These are phyloP conservation scores for Hydriomena furcata DNA, from an alignment of 2,888 invertebrate genomes.

Conservation along the genomic window DNA sequence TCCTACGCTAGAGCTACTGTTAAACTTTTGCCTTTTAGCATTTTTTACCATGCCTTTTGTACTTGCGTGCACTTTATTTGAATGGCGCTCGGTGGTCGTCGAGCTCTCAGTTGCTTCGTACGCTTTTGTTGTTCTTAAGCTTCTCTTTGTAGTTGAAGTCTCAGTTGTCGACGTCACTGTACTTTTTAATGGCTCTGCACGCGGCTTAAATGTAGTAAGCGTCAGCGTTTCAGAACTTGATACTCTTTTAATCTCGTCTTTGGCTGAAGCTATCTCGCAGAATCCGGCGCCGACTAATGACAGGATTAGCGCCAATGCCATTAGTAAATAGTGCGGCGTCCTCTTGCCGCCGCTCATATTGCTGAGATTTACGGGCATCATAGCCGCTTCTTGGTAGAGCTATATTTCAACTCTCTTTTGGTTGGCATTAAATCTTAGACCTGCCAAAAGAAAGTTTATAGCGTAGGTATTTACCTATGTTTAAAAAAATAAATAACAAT, in stretches of 20 bases:
- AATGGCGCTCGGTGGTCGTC: conserved; percentile 56
- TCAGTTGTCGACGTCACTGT: conserved; percentile 56
- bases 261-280: conserved; percentile 52
- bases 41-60: conserved; percentile 69
- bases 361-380: conserved; percentile 33
- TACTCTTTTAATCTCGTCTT: conserved; percentile 55
- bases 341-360: conserved; percentile 41
- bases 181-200: conserved; percentile 58
- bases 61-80: conserved; percentile 62
- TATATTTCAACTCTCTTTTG: conserved; percentile 19
- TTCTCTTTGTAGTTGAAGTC: conserved; percentile 66
- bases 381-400: conserved; percentile 18
- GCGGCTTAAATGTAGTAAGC: conserved; percentile 48
- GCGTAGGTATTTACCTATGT: too few species aligned
- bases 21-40: conserved; percentile 74
- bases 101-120: conserved; percentile 58
- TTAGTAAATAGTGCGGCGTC: conserved; percentile 48
- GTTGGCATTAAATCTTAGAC: conserved; percentile 20
- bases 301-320: conserved; percentile 55
- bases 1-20: conserved; percentile 64
- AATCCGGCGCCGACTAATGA: conserved; percentile 56
- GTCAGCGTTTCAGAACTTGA: conserved; percentile 52
- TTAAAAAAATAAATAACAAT: too few species aligned
- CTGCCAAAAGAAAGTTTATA: conserved; percentile 25
- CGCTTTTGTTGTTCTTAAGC: conserved; percentile 67